Conservation (phyloP, 1,140 invertebrate genomes). For the Oedothorax gibbosus region DNA sequence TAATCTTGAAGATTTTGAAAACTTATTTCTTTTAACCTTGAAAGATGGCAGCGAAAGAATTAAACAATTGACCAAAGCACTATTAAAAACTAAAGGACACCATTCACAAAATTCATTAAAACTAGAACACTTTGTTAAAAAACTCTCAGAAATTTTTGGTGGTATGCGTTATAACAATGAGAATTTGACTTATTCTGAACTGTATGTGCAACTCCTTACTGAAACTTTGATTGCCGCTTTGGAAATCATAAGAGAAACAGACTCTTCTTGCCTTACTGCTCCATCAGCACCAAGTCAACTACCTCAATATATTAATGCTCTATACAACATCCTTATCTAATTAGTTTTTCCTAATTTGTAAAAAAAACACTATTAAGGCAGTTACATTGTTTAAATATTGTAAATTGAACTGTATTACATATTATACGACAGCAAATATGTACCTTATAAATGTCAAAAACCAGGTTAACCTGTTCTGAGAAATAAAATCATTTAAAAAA, state of each 20-base stretch:
- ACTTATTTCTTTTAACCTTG: not conserved
- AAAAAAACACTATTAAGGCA: no score
- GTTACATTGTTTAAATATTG: no score
- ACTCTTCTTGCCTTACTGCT: not conserved
- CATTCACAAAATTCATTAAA: slow-evolving; percentile 8
- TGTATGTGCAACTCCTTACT: slow-evolving; percentile 18
- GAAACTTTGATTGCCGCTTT: slow-evolving; percentile 31
- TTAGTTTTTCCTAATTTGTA: no score
- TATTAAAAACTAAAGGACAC: slow-evolving; percentile 8
- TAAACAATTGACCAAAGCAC: not conserved
- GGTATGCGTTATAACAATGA: slow-evolving; percentile 3
- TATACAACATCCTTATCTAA: slow-evolving; percentile 36
- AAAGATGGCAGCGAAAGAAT: slow-evolving; percentile 3
- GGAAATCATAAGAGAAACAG: slow-evolving; percentile 27
- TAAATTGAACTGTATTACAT: no score
- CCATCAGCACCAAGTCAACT: not conserved
- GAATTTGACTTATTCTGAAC: not conserved
- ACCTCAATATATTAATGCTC: slow-evolving; percentile 29
- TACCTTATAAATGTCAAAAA: no score
- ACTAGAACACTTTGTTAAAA: slow-evolving; percentile 2
- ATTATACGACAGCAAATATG: no score
- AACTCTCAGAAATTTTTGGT: slow-evolving; percentile 8
- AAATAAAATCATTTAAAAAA: no score
- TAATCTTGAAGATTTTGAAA: slow-evolving; percentile 1
- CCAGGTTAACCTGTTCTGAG: no score